Percentiles rank a stretch among this genome's conserved stretches.
Evolutionary conservation across 2,888 invertebrate genomes (phyloP).

Genomic region (Standfussiana lucernea): DNA sequence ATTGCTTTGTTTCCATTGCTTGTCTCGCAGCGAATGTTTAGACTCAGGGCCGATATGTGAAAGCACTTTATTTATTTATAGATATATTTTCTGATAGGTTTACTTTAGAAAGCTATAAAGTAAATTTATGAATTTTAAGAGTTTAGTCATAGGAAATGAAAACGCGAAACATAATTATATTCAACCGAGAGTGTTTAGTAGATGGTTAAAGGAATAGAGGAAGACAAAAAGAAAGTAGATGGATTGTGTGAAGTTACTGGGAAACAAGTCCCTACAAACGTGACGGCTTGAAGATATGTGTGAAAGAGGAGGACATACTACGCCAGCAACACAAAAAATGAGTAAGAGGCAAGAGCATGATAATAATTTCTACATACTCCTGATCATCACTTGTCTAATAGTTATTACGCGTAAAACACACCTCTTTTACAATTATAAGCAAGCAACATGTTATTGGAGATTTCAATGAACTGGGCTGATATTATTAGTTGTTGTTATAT

Average conservation of each 20-base stretch:
- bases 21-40: slow-evolving; percentile 51
- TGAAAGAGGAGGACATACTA: not conserved
- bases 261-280: not conserved
- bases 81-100: slow-evolving; percentile 29
- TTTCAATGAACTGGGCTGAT: not conserved
- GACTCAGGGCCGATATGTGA: slow-evolving; percentile 41
- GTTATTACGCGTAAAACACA: not conserved
- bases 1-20: slow-evolving; percentile 75
- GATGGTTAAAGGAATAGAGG: not conserved
- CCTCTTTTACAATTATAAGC: too few species aligned
- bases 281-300: not conserved
- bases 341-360: not conserved
- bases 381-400: not conserved
- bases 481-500: not conserved
- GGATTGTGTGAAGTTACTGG: not conserved
- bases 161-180: not conserved
- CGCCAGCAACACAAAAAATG: not conserved
- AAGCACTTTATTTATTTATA: slow-evolving; percentile 31
- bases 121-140: not conserved
- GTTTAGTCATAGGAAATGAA: not conserved
- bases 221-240: not conserved
- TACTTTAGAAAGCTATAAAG: not conserved
- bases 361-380: not conserved
- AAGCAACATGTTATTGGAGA: not conserved
- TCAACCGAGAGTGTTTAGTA: not conserved